Conservation (phyloP, 2,113 vertebrate species). For the Chionodraco myersi region DNA sequence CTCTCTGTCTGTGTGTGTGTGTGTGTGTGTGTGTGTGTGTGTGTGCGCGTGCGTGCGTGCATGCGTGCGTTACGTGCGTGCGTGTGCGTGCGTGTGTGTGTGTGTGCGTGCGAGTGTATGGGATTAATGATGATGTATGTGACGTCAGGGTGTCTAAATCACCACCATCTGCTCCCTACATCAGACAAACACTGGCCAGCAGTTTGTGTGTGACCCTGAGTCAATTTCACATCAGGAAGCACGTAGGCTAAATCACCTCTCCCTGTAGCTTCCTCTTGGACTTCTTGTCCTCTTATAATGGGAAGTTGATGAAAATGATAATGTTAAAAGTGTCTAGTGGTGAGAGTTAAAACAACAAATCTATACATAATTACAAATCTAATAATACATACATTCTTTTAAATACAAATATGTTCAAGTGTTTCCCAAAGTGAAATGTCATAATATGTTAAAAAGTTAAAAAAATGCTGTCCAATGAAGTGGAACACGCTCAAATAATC, state of each 20-base stretch:
- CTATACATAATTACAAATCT: no score
- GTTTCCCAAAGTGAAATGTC: no score
- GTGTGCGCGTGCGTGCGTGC: background rate
- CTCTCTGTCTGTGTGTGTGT: no score
- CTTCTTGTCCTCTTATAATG: constrained; percentile 18
- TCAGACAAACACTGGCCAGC: constrained; percentile 66
- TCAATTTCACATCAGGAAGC: constrained; percentile 68
- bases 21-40: background rate
- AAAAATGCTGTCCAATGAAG: background rate
- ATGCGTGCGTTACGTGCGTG: background rate
- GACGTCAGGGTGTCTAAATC: constrained; percentile 61
- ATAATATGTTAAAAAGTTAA: background rate
- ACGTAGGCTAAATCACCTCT: constrained; percentile 16
- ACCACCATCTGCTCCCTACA: constrained; percentile 77
- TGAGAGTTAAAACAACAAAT: background rate
- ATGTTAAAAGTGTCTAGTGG: constrained; percentile 19
- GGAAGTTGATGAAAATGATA: background rate
- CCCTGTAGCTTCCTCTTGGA: constrained; percentile 8
- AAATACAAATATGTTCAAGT: no score
- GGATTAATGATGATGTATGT: constrained; percentile 76
- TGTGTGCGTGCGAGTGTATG: constrained; percentile 8
- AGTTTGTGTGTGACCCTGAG: constrained; percentile 53
- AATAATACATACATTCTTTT: no score
- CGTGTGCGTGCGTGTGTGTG: background rate
- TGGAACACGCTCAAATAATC: background rate